These are phyloP conservation scores for Microcebus murinus DNA, from an alignment of 2,113 vertebrate genomes.

Conservation along the genomic window DNA sequence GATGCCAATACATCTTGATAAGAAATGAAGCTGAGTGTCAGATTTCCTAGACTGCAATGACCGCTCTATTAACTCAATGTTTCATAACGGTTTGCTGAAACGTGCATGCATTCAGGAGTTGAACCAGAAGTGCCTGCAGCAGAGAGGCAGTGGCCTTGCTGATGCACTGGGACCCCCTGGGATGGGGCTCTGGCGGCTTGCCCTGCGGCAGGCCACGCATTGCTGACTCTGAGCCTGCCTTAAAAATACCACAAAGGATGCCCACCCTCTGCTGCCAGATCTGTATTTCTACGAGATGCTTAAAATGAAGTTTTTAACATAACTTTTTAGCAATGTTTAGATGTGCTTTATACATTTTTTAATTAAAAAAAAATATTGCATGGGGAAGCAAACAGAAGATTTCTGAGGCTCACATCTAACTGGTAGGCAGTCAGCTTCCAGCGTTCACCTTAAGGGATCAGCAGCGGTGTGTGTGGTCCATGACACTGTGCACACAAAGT, in stretches of 20 bases:
- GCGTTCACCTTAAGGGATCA: neutral
- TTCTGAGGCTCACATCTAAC: neutral
- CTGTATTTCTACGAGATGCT: neutral
- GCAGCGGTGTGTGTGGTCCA: neutral
- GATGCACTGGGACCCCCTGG: neutral
- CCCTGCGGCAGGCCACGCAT: too few species aligned
- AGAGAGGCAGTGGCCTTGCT: neutral
- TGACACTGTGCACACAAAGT: accelerated
- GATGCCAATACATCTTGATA: neutral
- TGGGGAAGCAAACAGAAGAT: neutral
- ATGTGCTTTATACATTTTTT: neutral
- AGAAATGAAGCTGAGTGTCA: neutral
- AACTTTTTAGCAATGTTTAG: neutral
- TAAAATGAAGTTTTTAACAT: neutral
- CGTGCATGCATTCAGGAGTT: neutral
- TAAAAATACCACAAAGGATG: neutral
- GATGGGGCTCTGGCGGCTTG: neutral
- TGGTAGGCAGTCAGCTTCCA: neutral
- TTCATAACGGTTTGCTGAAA: neutral
- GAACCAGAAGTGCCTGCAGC: neutral
- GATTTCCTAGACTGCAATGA: neutral
- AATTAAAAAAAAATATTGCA: neutral
- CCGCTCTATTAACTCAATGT: neutral
- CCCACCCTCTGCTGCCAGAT: neutral
- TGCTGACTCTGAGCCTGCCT: neutral